Base-by-base conservation (phyloP, 1,140 invertebrate genomes). In the Mylabris phalerata region DNA sequence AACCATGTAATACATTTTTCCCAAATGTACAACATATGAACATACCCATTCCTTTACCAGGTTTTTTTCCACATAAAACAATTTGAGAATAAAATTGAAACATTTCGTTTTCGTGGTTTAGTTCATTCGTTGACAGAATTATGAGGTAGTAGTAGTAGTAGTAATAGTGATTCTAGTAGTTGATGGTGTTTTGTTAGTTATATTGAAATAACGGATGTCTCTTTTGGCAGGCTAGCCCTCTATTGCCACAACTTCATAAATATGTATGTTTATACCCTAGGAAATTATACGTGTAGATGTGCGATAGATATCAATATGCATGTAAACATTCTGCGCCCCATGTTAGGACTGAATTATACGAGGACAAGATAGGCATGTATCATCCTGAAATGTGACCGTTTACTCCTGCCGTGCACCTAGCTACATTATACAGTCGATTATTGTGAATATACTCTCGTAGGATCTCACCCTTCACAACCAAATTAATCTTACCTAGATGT, bases 251-350 rank as follows among this genome's bases (percentile, higher is more conserved):
- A 51, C 57, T 64, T 67, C 68, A 70, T 70, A 69, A 68, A 70
- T 68, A 70, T 70, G 67, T 64, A 69, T 42, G 39, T 40, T 19
- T 19, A 32, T 67, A 59, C 44, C 50, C 42, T 26, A 47, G 67
- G 64, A 69, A 71, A 71, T 71, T 71, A 71, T 71, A 66, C 64
- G 64, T 71, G 65, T 68, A 71, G 69, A 72, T 71, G 67, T 64
- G 63, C 67, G 67, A 68, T 64, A 71, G 68, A 72, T 72, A 72
- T 71, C 71, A 72, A 72, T 72, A 72, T 72, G 68, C 66, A 72
- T 71, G 69, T 71, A 68, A 69, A 71, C 69, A 71, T 67, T 65
- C 62, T 64, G 62, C 60, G 62, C 67, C 65, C 67, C 62, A 65
- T 71, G 69, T 71, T 66, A 48, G 55, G 50, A 55, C 60, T 68